Evolutionary conservation across 2,888 invertebrate species (phyloP), one percentile per base, ranked within the genome.

Genomic region (Drosophila robusta): DNA sequence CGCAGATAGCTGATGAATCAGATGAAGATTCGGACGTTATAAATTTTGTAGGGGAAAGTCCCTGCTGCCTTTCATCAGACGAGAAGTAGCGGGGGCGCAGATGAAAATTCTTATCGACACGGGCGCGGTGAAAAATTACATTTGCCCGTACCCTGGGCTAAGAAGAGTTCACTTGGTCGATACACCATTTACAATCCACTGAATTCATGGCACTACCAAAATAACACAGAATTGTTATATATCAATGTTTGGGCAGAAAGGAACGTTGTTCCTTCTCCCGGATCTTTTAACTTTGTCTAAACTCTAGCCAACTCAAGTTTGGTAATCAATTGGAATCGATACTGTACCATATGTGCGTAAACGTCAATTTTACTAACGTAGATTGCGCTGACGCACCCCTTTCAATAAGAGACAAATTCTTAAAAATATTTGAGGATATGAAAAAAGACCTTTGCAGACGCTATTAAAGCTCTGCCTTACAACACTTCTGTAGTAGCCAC

Each of bases 311-410:
- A 18, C 36, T 41, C 4, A 44, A 34, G 18, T 14, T 36, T 11
- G 24, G 44, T 11, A 16, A 22, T 18, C 18, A 18, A 18, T 18
- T 2, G 18, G 18, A 18, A 32, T 11, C 32, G 9, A 32, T 32
- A 1, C 2, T 32, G 11, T 32, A 14, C 26, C 14, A 55, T 24
- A 12, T 1, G 1, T 54, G 54, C 11, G 36, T 11, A 4, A 16
- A 26, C 12, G 45, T 36, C 16, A 45, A 45, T 16, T 45, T 45
- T 6, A 55, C 24, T 14, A 26, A 45, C 11, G 44, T 32, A 14
- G 54, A 44, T 34, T 44, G 42, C 14, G 8, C 34, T 6, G 54
- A 34, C n/a, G n/a, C n/a, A n/a, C n/a, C n/a, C n/a, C n/a, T n/a
- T n/a, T n/a, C n/a, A n/a, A n/a, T n/a, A n/a, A n/a, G n/a, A n/a